Conservation (phyloP, 2,113 vertebrate species). For the Montifringilla adamsi region DNA sequence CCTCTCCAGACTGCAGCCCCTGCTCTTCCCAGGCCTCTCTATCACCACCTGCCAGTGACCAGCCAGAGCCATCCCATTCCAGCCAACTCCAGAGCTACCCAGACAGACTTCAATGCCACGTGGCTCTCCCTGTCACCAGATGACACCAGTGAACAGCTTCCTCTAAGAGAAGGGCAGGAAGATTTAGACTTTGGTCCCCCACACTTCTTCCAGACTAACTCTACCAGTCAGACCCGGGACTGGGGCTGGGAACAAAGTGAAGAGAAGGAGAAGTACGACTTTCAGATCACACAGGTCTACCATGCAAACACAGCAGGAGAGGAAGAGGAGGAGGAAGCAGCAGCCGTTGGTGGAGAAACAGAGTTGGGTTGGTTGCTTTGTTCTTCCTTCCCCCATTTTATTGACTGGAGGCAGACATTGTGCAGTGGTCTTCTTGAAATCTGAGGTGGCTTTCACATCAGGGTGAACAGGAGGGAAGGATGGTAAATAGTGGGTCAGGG, state of each 20-base stretch:
- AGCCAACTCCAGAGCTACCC: conserved; percentile 24
- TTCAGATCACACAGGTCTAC: conserved; percentile 40
- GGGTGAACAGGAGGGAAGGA: not conserved
- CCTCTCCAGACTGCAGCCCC: conserved; percentile 58
- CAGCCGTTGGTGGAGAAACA: conserved; percentile 11
- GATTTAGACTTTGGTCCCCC: conserved; percentile 2
- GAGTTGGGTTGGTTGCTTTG: conserved; percentile 57
- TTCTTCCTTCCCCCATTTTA: not conserved
- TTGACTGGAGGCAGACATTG: not conserved
- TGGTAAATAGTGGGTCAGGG: not conserved
- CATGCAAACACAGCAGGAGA: not conserved
- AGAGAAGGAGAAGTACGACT: conserved; percentile 45
- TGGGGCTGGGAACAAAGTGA: conserved; percentile 53
- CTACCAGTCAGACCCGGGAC: not conserved
- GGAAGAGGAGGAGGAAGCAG: conserved; percentile 24
- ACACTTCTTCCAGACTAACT: conserved; percentile 30
- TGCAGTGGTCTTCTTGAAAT: not conserved
- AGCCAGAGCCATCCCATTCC: conserved; percentile 5
- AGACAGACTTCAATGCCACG: conserved; percentile 35
- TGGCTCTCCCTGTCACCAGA: conserved; percentile 39
- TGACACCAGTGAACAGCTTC: conserved; percentile 15
- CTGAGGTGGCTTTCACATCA: not conserved
- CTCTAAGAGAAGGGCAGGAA: not conserved
- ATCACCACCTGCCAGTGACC: conserved; percentile 30
- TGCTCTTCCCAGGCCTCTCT: conserved; percentile 4